Conservation (phyloP, 2,888 invertebrate species). For the Slavum lentiscoides region DNA sequence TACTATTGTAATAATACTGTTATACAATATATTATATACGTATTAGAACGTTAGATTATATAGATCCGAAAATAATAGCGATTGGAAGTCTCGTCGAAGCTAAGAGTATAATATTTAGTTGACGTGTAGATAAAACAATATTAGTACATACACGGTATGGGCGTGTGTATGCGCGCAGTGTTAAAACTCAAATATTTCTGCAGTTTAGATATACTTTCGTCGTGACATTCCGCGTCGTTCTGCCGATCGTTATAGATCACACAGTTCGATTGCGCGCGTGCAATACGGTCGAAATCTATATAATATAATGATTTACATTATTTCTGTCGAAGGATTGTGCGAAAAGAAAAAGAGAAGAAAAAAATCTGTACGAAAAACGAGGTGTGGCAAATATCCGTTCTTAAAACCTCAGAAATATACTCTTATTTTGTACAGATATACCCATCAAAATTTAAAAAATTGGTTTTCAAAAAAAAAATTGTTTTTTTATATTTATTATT, state of each 20-base stretch:
- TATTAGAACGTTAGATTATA: not conserved
- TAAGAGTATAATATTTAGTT: not conserved
- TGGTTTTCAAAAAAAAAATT: too few species aligned
- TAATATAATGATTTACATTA: too few species aligned
- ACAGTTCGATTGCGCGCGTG: not conserved
- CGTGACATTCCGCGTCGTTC: slow-evolving; percentile 22
- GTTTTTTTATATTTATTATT: too few species aligned
- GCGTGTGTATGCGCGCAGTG: not conserved
- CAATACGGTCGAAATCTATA: not conserved
- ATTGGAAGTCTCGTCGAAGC: not conserved
- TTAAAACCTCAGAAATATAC: too few species aligned
- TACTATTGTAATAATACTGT: too few species aligned
- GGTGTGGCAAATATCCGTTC: not conserved
- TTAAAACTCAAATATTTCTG: slow-evolving; percentile 24
- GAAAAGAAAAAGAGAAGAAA: not conserved
- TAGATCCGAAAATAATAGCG: not conserved
- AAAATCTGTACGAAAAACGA: not conserved
- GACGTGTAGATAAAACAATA: not conserved
- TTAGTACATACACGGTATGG: not conserved
- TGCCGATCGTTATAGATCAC: not conserved
- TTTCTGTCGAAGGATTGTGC: not conserved
- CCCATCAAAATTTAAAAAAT: too few species aligned
- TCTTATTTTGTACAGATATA: too few species aligned
- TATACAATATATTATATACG: not conserved
- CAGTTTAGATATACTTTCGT: not conserved